Conservation (phyloP, 2,888 invertebrate genomes). For the Lydus trimaculatus region DNA sequence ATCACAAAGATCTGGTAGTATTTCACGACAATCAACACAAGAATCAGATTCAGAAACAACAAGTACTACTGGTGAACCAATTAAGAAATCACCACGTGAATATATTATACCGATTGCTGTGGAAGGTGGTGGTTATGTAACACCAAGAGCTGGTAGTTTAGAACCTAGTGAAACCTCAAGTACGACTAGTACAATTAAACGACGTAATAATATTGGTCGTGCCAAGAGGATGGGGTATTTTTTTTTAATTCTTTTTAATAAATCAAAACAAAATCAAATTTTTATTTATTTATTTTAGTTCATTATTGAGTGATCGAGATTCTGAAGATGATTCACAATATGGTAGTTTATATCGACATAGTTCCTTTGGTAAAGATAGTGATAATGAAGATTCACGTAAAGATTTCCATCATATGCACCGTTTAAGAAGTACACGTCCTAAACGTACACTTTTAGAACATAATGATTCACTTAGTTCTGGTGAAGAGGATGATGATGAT, state of each 20-base stretch:
- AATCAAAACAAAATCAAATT: slow-evolving; percentile 9
- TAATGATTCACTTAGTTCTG: slow-evolving; percentile 87
- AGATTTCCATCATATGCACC: slow-evolving; percentile 70
- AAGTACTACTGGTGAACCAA: slow-evolving; percentile 71
- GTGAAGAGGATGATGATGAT: slow-evolving; percentile 88
- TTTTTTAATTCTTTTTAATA: not conserved
- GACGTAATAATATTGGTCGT: slow-evolving; percentile 62
- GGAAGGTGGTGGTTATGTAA: slow-evolving; percentile 87
- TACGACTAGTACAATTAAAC: slow-evolving; percentile 64
- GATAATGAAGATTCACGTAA: slow-evolving; percentile 66
- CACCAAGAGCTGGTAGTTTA: slow-evolving; percentile 76
- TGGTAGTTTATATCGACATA: slow-evolving; percentile 65
- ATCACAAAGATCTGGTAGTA: slow-evolving; percentile 57
- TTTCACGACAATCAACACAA: slow-evolving; percentile 71
- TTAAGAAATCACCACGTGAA: slow-evolving; percentile 87
- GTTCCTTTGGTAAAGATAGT: slow-evolving; percentile 66
- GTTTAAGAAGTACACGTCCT: slow-evolving; percentile 76
- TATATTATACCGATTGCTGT: slow-evolving; percentile 94
- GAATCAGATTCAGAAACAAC: slow-evolving; percentile 75
- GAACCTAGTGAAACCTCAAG: slow-evolving; percentile 74
- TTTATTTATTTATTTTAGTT: slow-evolving; percentile 59
- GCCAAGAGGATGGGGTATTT: slow-evolving; percentile 74
- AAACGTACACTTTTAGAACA: slow-evolving; percentile 71
- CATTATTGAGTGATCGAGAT: slow-evolving; percentile 73
- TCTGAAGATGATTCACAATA: slow-evolving; percentile 74